These are phyloP conservation scores for Gasterosteus aculeatus DNA, from an alignment of 2,113 vertebrate genomes.

Conservation along the genomic window DNA sequence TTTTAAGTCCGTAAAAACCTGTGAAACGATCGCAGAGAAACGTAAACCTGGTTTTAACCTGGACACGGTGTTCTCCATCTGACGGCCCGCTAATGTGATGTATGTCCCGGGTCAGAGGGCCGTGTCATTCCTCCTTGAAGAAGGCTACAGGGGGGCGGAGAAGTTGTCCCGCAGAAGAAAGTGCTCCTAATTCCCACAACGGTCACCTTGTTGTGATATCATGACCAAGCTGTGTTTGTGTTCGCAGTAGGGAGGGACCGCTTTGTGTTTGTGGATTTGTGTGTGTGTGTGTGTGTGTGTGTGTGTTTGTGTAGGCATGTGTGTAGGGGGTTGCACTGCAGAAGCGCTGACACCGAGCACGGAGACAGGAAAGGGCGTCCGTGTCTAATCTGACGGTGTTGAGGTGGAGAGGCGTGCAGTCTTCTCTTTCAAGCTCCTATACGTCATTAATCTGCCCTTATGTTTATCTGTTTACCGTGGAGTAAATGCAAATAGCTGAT, in stretches of 20 bases:
- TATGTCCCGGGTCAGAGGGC: constrained; percentile 62
- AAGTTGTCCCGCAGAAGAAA: constrained; percentile 45
- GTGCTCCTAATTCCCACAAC: constrained; percentile 59
- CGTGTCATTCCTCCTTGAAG: constrained; percentile 60
- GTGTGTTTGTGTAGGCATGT: constrained; percentile 22
- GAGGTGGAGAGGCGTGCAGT: constrained; percentile 30
- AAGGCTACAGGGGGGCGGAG: constrained; percentile 12
- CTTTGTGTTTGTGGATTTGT: constrained; percentile 54
- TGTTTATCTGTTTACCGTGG: constrained; percentile 2
- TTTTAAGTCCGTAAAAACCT: constrained; percentile 49
- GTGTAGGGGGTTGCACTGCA: constrained; percentile 32
- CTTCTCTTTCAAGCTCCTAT: constrained; percentile 47
- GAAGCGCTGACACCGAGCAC: constrained; percentile 39
- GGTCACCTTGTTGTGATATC: constrained; percentile 64
- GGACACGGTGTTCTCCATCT: constrained; percentile 64
- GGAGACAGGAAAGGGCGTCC: constrained; percentile 28
- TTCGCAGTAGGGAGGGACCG: constrained; percentile 48
- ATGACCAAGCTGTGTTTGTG: constrained; percentile 68
- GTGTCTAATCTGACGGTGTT: constrained; percentile 50
- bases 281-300: constrained; percentile 34
- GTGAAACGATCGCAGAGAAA: constrained; percentile 67
- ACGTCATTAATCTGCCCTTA: constrained; percentile 17
- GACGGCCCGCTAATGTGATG: constrained; percentile 69
- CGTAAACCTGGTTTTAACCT: constrained; percentile 63
- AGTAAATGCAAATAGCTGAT: neutral